Percentiles rank a stretch among this genome's conserved stretches.
phyloP scores from a whole-genome alignment of 2,888 invertebrate genomes.

The Drosophila colorata region DNA sequence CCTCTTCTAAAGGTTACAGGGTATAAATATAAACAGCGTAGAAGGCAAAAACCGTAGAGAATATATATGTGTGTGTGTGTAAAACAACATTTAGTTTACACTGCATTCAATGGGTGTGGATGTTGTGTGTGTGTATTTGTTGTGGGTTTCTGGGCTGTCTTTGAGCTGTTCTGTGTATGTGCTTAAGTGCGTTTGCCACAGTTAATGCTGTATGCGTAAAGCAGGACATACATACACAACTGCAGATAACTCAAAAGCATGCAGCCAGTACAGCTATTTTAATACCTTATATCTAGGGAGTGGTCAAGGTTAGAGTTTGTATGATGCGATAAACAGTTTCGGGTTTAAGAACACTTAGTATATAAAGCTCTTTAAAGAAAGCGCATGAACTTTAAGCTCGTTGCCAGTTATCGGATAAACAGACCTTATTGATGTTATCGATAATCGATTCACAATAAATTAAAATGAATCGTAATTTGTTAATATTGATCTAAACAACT shows the following conservation, averaged over 20 bases:
- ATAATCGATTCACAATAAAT: too few relatives aligned
- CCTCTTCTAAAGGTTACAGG: neutral
- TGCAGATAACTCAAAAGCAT: slow-evolving; percentile 17
- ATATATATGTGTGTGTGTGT: slow-evolving; percentile 26
- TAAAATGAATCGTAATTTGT: too few relatives aligned
- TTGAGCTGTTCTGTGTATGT: slow-evolving; percentile 24
- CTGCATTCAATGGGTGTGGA: slow-evolving; percentile 54
- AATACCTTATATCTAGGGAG: slow-evolving; percentile 47
- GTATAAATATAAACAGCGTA: slow-evolving; percentile 33
- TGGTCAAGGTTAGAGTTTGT: slow-evolving; percentile 37
- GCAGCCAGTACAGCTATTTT: slow-evolving; percentile 50
- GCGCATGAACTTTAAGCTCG: too few relatives aligned
- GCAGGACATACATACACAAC: slow-evolving; percentile 19
- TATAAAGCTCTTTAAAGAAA: neutral
- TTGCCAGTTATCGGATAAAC: too few relatives aligned
- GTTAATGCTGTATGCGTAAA: slow-evolving; percentile 26
- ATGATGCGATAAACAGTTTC: slow-evolving; percentile 40
- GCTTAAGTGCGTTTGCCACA: slow-evolving; percentile 68
- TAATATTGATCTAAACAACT: too few relatives aligned
- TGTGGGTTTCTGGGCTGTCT: slow-evolving; percentile 11
- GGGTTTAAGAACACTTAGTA: slow-evolving; percentile 17
- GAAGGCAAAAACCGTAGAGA: slow-evolving; percentile 53
- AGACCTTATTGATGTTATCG: too few relatives aligned
- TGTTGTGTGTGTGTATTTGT: slow-evolving; percentile 28
- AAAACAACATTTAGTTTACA: slow-evolving; percentile 76